Evolutionary conservation across 2,888 invertebrate species (phyloP).

Genomic region (Ectemnius continuus): DNA sequence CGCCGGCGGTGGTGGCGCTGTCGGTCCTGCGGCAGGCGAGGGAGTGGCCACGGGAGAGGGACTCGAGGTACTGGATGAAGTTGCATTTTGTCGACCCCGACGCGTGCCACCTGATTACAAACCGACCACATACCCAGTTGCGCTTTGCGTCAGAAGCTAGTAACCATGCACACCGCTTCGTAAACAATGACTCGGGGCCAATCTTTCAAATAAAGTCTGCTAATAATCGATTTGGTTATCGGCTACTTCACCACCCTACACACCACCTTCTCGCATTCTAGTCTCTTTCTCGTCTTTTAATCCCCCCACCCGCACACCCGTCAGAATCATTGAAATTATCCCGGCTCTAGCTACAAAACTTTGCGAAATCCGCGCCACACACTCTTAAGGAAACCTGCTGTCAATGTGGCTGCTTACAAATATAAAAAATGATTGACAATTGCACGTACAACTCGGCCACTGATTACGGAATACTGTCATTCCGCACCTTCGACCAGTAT

Average conservation of each 20-base stretch:
- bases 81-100: constrained; percentile 77
- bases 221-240: constrained; percentile 58
- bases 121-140: constrained; percentile 78
- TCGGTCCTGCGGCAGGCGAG: constrained; percentile 68
- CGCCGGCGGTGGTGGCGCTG: constrained; percentile 52
- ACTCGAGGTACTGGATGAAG: constrained; percentile 75
- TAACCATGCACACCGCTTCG: constrained; percentile 70
- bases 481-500: too few species aligned
- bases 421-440: too few species aligned
- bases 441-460: too few species aligned
- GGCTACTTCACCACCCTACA: not conserved
- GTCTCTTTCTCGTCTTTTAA: too few species aligned
- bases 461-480: too few species aligned
- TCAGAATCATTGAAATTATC: too few species aligned
- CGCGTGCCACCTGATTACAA: constrained; percentile 78
- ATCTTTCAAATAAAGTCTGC: constrained; percentile 35
- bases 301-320: too few species aligned
- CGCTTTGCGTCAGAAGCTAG: constrained; percentile 73
- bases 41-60: constrained; percentile 73
- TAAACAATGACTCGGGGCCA: constrained; percentile 53
- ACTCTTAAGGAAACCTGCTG: too few species aligned
- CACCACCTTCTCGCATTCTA: not conserved
- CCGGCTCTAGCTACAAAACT: too few species aligned
- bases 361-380: too few species aligned
- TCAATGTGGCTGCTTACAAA: too few species aligned